phyloP scores from a whole-genome alignment of 2,888 invertebrate genomes.

The Dicranocentrus wangi region DNA sequence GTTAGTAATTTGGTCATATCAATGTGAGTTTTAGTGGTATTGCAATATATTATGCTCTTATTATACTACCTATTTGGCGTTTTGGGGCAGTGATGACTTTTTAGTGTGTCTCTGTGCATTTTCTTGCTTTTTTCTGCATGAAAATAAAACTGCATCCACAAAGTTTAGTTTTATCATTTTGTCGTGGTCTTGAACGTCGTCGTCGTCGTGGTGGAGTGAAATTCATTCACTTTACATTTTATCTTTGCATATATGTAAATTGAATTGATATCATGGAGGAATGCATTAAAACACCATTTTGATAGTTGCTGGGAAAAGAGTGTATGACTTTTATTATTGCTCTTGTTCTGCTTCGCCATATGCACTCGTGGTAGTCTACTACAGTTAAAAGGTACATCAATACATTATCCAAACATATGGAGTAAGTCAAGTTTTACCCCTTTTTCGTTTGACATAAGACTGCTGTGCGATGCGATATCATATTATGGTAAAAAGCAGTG shows the following conservation, averaged over 20 bases:
- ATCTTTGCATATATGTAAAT: not conserved
- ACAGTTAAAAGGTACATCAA: not conserved
- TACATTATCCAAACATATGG: too few species aligned
- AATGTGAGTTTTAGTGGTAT: not conserved
- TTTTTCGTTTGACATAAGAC: not conserved
- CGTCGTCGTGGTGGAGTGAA: constrained; percentile 1
- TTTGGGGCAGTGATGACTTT: too few species aligned
- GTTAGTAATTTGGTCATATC: too few species aligned
- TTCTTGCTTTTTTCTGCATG: not conserved
- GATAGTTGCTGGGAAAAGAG: constrained; percentile 18
- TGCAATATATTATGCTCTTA: not conserved
- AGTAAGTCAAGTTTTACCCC: too few species aligned
- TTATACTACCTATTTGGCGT: too few species aligned
- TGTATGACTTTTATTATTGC: constrained; percentile 10
- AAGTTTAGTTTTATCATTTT: not conserved
- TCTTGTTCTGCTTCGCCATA: constrained; percentile 1
- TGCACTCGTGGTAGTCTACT: not conserved
- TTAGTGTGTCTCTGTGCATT: not conserved
- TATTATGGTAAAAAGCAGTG: not conserved
- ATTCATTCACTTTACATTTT: constrained; percentile 18
- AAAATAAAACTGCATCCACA: not conserved
- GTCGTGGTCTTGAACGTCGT: not conserved
- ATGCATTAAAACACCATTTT: not conserved
- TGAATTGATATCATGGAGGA: not conserved
- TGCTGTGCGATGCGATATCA: not conserved